Percentiles rank a stretch among this genome's conserved stretches.
Conservation (phyloP, 2,888 invertebrate genomes). For the Amblyjoppa fuscipennis region DNA sequence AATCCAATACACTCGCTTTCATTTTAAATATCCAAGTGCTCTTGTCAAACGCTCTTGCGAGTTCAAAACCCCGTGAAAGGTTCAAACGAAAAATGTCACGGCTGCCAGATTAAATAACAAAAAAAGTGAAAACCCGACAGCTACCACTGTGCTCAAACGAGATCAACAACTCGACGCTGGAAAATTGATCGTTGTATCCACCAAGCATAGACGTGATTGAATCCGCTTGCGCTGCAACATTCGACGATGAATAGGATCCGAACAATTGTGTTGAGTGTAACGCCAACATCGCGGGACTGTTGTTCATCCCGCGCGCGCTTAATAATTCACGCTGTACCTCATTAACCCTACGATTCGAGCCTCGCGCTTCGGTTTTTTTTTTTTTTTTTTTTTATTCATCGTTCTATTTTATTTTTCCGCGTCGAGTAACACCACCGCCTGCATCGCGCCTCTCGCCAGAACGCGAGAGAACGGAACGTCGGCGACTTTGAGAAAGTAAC, state of each 20-base stretch:
- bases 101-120: background rate
- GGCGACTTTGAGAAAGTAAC: constrained; percentile 20
- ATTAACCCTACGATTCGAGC: background rate
- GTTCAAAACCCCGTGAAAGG: background rate
- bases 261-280: background rate
- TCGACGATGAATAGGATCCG: background rate
- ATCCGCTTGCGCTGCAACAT: background rate
- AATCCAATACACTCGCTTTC: constrained; percentile 16
- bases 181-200: background rate
- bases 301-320: background rate
- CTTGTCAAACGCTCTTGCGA: background rate
- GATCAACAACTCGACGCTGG: background rate
- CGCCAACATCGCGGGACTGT: background rate
- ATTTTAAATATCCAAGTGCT: constrained; percentile 13
- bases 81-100: background rate
- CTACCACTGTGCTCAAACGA: background rate
- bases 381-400: background rate
- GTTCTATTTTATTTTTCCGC: background rate
- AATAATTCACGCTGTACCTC: background rate
- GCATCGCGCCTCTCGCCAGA: background rate
- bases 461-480: constrained; percentile 12
- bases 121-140: background rate
- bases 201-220: background rate
- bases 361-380: background rate
- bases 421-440: background rate